Conservation (phyloP, 2,888 invertebrate genomes). For the Ophion costatus region DNA sequence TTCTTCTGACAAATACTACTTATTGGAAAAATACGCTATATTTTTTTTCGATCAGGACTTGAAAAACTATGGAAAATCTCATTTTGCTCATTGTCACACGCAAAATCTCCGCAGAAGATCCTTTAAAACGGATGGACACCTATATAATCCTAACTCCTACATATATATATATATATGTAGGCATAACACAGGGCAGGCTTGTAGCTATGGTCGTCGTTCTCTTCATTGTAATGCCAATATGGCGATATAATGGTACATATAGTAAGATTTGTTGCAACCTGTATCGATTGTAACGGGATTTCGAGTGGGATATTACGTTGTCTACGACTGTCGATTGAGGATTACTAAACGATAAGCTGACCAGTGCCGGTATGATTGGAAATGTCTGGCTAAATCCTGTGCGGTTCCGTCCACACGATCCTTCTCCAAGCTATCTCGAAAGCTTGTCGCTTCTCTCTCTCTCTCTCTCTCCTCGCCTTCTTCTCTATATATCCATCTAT, state of each 20-base stretch:
- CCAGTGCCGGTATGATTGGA: constrained; percentile 70
- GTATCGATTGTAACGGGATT: constrained; percentile 70
- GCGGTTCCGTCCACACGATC: constrained; percentile 55
- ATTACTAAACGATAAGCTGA: constrained; percentile 71
- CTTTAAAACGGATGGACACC: too few species aligned
- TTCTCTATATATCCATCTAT: background rate
- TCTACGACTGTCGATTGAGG: constrained; percentile 71
- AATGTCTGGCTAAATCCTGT: constrained; percentile 69
- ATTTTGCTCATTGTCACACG: too few species aligned
- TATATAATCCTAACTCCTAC: too few species aligned
- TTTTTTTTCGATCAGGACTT: too few species aligned
- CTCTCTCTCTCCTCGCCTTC: background rate
- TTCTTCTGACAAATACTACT: too few species aligned
- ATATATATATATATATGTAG: too few species aligned
- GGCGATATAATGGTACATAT: constrained; percentile 25
- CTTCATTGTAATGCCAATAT: constrained; percentile 3
- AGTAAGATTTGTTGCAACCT: constrained; percentile 41
- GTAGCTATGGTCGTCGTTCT: constrained; percentile 11
- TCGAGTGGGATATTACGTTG: constrained; percentile 67
- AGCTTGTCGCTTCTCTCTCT: constrained; percentile 53
- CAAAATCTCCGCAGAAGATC: too few species aligned
- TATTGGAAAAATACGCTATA: too few species aligned
- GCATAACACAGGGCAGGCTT: background rate
- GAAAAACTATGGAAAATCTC: too few species aligned
- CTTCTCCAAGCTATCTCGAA: constrained; percentile 57